A percentile compares a stretch with the other conserved stretches of the same genome.
These are phyloP conservation scores for Corvus hawaiiensis DNA, from an alignment of 2,113 vertebrate species.

Conservation along the genomic window DNA sequence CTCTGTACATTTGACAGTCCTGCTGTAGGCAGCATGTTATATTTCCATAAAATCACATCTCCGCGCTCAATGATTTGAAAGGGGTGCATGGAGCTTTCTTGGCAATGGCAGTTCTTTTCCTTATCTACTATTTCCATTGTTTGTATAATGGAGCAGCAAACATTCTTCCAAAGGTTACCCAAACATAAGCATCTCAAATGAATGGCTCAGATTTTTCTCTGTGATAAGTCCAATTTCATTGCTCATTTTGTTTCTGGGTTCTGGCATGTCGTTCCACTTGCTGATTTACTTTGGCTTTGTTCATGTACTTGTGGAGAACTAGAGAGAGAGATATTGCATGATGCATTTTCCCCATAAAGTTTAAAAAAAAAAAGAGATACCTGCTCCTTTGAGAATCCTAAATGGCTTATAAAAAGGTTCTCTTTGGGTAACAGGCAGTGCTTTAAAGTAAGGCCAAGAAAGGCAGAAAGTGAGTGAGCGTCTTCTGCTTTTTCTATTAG, in stretches of 20 bases:
- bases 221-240: slow-evolving; percentile 37
- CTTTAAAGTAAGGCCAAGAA: background rate
- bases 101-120: background rate
- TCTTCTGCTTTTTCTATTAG: background rate
- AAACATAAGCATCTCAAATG: slow-evolving; percentile 48
- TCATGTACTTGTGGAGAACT: background rate
- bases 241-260: slow-evolving; percentile 34
- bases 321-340: background rate
- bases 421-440: background rate
- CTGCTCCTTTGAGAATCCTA: background rate
- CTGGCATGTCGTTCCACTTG: background rate
- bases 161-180: slow-evolving; percentile 56
- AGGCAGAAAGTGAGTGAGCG: background rate
- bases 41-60: background rate
- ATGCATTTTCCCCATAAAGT: background rate
- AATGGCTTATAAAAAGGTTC: background rate
- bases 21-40: background rate
- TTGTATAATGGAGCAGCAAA: slow-evolving; percentile 52
- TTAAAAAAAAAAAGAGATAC: background rate
- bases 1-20: background rate
- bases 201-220: slow-evolving; percentile 36
- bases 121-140: slow-evolving; percentile 54
- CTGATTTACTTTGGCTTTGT: slow-evolving; percentile 49
- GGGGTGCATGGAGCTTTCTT: background rate
- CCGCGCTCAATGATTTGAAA: background rate